Evolutionary conservation across 1,140 invertebrate genomes (phyloP), one percentile per base, ranked within the genome.

Genomic region (Dysdera silvatica): DNA sequence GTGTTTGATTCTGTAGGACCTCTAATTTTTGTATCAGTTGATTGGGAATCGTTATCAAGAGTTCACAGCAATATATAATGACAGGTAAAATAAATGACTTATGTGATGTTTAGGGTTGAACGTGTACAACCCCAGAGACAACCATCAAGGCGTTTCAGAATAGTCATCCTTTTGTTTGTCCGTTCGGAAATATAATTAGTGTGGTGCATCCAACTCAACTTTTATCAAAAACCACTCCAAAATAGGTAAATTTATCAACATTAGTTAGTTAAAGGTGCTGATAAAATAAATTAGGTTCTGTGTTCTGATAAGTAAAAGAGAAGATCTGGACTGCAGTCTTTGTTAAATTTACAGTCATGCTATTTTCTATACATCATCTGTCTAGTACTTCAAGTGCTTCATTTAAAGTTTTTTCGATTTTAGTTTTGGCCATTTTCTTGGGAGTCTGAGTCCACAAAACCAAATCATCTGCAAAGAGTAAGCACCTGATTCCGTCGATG

Each of bases 291-390:
- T 43, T 29, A 23, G 37, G 54, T 4, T 8, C 18, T 18, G 8
- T 18, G 3, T 14, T 16, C 54, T 56, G 54, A 18, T 56, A 41
- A 6, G 29, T 56, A 14, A 56, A 31, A 2, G 54, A 56, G 18
- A 56, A 56, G 28, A 41, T 43, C 37, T 56, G 54, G 7, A 56
- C 23, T 18, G 23, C 37, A 31, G 54, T 43, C 24, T 43, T 56
- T 29, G 29, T n/a, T 2, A 43, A 31, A 31, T 56, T 56, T 35
- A 56, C 40, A 18, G 32, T 56, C 54, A 56, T 56, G 26, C 45
- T 56, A 45, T 56, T 56, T 56, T 43, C 54, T n/a, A n/a, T 43
- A 28, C 37, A 45, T 41, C 40, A 56, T 31, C 14, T 23, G 45
- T 14, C 29, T 23, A 58, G 40, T 1, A 24, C 40, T 24, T 33